Evolutionary conservation across 2,888 invertebrate species (phyloP).

Genomic region (Mystacides longicornis): DNA sequence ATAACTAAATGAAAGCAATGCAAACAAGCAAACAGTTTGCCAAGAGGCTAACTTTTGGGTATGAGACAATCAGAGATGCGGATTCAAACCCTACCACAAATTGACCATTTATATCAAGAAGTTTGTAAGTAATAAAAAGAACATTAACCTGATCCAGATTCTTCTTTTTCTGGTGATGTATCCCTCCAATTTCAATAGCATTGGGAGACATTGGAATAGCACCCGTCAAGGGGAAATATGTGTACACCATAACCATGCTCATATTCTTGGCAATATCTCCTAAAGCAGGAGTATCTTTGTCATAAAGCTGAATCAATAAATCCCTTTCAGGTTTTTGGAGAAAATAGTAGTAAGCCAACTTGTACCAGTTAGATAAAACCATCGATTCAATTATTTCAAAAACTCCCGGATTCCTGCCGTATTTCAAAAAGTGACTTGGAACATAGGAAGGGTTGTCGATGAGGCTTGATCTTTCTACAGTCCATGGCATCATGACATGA

Average conservation of each 20-base stretch:
- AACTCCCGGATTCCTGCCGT: conserved; percentile 33
- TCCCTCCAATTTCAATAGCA: conserved; percentile 53
- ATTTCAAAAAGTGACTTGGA: conserved; percentile 39
- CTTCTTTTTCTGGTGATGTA: conserved; percentile 33
- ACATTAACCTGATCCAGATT: conserved; percentile 6
- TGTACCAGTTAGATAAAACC: conserved; percentile 30
- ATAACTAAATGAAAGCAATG: too few relatives aligned
- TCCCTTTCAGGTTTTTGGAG: conserved; percentile 35
- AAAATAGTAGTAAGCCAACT: conserved; percentile 30
- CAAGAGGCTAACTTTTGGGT: too few relatives aligned
- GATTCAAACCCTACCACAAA: too few relatives aligned
- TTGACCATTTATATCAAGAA: too few relatives aligned
- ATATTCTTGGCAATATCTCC: conserved; percentile 42
- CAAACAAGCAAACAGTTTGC: too few relatives aligned
- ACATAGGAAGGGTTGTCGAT: conserved; percentile 45
- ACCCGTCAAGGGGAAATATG: conserved; percentile 52
- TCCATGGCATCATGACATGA: conserved; percentile 44
- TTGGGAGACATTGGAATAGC: conserved; percentile 46
- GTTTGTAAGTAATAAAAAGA: too few relatives aligned
- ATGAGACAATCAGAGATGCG: too few relatives aligned
- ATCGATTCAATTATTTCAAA: conserved; percentile 32
- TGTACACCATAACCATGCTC: conserved; percentile 51
- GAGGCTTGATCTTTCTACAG: conserved; percentile 40
- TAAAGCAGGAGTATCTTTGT: conserved; percentile 40
- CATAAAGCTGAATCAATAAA: conserved; percentile 35